Percentiles rank a stretch among this genome's conserved stretches.
Conservation (phyloP, 2,797 vertebrate genomes). For the Scolopax rusticola region DNA sequence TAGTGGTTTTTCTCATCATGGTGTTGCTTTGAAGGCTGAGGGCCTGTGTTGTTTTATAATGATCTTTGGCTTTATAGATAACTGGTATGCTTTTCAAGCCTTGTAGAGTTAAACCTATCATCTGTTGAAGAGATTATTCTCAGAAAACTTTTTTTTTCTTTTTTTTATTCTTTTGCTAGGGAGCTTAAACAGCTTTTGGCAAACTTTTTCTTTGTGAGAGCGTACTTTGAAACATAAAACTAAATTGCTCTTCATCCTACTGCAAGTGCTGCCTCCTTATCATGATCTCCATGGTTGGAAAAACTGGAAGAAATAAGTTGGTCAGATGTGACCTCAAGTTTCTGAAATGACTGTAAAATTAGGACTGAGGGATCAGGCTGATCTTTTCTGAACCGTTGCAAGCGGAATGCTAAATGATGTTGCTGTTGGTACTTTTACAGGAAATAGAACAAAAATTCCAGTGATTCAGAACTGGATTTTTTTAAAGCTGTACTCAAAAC, state of each 20-base stretch:
- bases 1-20: background rate
- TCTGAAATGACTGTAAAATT: conserved; percentile 55
- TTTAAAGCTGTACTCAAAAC: conserved; percentile 62
- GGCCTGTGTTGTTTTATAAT: background rate
- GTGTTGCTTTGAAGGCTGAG: background rate
- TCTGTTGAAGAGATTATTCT: conserved; percentile 32
- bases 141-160: background rate
- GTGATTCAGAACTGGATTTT: conserved; percentile 78
- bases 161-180: background rate
- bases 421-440: conserved; percentile 76
- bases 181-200: conserved; percentile 13
- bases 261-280: background rate
- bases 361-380: conserved; percentile 22
- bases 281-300: conserved; percentile 21
- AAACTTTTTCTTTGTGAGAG: background rate
- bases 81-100: background rate
- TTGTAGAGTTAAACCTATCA: background rate
- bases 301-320: conserved; percentile 36
- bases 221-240: conserved; percentile 34
- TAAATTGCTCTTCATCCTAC: background rate
- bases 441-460: conserved; percentile 80
- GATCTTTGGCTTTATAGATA: background rate
- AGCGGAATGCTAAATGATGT: conserved; percentile 55
- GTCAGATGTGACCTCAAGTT: conserved; percentile 39
- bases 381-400: conserved; percentile 43